Evolutionary conservation across 2,797 vertebrate genomes (phyloP).

Genomic region (Melopsittacus undulatus): DNA sequence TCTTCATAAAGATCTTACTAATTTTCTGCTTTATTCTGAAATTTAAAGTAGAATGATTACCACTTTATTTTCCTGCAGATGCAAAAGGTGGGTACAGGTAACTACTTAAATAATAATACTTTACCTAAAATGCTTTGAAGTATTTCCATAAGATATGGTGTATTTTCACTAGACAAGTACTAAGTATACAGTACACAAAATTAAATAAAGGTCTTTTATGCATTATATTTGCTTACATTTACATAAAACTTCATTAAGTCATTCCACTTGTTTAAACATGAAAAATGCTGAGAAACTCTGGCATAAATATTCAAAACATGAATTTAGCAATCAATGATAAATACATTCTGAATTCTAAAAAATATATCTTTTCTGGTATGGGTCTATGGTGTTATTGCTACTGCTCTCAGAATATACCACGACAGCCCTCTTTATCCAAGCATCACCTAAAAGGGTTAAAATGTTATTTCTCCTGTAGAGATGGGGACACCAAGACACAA

Average conservation of each 20-base stretch:
- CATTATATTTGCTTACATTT: not conserved
- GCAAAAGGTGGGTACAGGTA: not conserved
- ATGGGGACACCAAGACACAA: not conserved
- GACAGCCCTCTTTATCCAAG: not conserved
- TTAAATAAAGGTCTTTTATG: not conserved
- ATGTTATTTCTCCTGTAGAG: not conserved
- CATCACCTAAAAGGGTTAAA: not conserved
- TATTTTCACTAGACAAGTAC: not conserved
- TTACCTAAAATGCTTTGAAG: not conserved
- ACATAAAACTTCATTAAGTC: not conserved
- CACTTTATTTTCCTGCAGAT: not conserved
- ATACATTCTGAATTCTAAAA: not conserved
- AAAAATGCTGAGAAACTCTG: not conserved
- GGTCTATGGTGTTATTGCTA: not conserved
- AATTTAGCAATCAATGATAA: not conserved
- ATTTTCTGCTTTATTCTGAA: not conserved
- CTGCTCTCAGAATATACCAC: not conserved
- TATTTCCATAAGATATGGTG: not conserved
- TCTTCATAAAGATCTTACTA: not conserved
- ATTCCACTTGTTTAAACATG: not conserved
- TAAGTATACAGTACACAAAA: not conserved
- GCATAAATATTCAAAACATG: not conserved
- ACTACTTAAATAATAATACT: not conserved
- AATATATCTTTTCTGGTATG: not conserved
- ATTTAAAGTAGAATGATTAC: not conserved